Percentiles rank a stretch among this genome's conserved stretches.
Evolutionary conservation across 1,140 invertebrate species (phyloP).

Genomic region (Papilio polyxenes): DNA sequence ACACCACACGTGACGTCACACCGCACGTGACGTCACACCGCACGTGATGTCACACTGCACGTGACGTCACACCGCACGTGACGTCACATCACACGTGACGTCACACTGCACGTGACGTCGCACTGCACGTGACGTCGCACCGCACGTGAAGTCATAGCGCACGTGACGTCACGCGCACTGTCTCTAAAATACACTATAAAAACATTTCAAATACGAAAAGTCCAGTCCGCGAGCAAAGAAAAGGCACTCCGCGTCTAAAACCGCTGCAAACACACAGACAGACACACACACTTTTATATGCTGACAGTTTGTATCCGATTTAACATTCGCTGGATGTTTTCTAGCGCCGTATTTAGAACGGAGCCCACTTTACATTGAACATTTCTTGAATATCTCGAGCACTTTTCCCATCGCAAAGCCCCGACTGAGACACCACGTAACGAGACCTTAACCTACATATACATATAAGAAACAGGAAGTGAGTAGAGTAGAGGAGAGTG

Average conservation of each 20-base stretch:
- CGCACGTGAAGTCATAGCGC: no score
- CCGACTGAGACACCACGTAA: slow-evolving; percentile 2
- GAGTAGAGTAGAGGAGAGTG: slow-evolving; percentile 56
- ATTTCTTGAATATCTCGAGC: not conserved
- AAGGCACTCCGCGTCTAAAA: slow-evolving; percentile 21
- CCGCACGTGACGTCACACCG: not conserved
- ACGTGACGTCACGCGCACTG: not conserved
- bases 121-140: no score
- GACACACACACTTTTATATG: slow-evolving; percentile 22
- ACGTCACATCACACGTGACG: not conserved
- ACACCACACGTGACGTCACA: not conserved
- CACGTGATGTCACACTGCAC: no score
- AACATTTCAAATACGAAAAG: slow-evolving; percentile 24
- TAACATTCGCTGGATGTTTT: not conserved
- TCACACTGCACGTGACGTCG: no score
- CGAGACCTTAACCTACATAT: slow-evolving; percentile 53
- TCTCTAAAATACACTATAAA: slow-evolving; percentile 30
- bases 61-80: not conserved
- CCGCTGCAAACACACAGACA: not conserved
- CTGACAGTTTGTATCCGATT: slow-evolving; percentile 25
- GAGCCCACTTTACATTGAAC: not conserved
- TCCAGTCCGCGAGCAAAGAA: slow-evolving; percentile 19
- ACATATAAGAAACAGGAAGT: slow-evolving; percentile 63
- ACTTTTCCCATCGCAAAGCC: not conserved
- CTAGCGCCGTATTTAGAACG: not conserved